These are phyloP conservation scores for Allolobophora icterica DNA, from an alignment of 2,888 invertebrate species.

Conservation along the genomic window DNA sequence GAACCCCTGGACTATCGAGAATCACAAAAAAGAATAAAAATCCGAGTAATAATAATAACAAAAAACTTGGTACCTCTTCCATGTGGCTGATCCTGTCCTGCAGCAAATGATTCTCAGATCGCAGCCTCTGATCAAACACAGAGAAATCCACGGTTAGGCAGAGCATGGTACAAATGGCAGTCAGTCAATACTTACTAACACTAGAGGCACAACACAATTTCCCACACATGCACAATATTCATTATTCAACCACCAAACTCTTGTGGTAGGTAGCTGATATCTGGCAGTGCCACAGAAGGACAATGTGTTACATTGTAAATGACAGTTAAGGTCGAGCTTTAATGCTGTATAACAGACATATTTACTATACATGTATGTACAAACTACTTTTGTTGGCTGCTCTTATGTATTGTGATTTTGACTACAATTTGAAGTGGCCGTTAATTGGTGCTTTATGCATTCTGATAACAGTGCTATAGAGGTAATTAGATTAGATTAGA, in stretches of 20 bases:
- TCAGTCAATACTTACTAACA: not conserved
- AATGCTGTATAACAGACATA: too few species aligned
- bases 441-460: too few species aligned
- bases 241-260: not conserved
- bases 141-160: not conserved
- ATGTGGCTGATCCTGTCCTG: constrained; percentile 19
- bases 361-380: too few species aligned
- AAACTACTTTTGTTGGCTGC: too few species aligned
- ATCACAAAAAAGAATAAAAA: not conserved
- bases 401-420: too few species aligned
- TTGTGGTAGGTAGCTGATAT: not conserved
- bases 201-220: not conserved
- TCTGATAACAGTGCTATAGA: too few species aligned
- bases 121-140: constrained; percentile 21
- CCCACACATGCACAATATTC: not conserved
- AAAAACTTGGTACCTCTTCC: constrained; percentile 25
- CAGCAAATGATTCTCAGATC: constrained; percentile 13
- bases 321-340: too few species aligned
- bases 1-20: not conserved
- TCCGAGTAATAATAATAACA: not conserved
- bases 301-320: too few species aligned
- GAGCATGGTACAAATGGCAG: not conserved
- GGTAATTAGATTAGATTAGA: too few species aligned
- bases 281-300: not conserved
- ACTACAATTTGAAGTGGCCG: too few species aligned